A percentile compares a stretch with the other conserved stretches of the same genome.
These are phyloP conservation scores for Lycaena phlaeas DNA, from an alignment of 2,888 invertebrate genomes.

Conservation along the genomic window DNA sequence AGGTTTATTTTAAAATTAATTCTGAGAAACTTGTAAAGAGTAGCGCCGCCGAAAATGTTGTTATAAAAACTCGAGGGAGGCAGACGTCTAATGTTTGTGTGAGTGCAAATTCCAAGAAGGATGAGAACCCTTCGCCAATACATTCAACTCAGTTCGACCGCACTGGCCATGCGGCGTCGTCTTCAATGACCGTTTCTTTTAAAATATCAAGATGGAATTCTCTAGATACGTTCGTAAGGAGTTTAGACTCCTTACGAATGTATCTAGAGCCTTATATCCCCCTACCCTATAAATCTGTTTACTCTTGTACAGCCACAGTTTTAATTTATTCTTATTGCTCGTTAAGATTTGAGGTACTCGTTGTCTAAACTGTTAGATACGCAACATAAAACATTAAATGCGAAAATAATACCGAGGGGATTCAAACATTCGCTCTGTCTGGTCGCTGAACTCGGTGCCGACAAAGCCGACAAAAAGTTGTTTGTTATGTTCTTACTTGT, in stretches of 20 bases:
- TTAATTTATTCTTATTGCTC: too few species aligned
- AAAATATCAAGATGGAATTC: slow-evolving; percentile 21
- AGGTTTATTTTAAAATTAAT: slow-evolving; percentile 11
- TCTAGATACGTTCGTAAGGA: too few species aligned
- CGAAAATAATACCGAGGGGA: slow-evolving; percentile 11
- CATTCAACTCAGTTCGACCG: slow-evolving; percentile 45
- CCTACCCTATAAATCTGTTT: too few species aligned
- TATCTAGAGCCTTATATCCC: too few species aligned
- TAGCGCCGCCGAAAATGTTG: slow-evolving; percentile 11
- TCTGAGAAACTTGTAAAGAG: slow-evolving; percentile 20
- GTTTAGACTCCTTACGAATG: too few species aligned
- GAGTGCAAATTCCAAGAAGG: slow-evolving; percentile 65
- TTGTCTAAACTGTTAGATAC: not conserved
- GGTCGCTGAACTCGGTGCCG: slow-evolving; percentile 43
- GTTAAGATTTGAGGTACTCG: not conserved
- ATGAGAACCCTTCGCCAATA: slow-evolving; percentile 45
- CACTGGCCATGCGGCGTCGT: slow-evolving; percentile 24
- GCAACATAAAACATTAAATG: slow-evolving; percentile 16
- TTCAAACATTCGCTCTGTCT: slow-evolving; percentile 44
- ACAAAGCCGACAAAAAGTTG: slow-evolving; percentile 29
- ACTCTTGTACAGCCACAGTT: too few species aligned
- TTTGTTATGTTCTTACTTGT: slow-evolving; percentile 9
- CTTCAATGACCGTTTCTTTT: slow-evolving; percentile 38
- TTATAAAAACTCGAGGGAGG: slow-evolving; percentile 27
- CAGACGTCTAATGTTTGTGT: slow-evolving; percentile 39